Conservation (phyloP, 2,113 vertebrate species). For the Chloroceryle aenea region DNA sequence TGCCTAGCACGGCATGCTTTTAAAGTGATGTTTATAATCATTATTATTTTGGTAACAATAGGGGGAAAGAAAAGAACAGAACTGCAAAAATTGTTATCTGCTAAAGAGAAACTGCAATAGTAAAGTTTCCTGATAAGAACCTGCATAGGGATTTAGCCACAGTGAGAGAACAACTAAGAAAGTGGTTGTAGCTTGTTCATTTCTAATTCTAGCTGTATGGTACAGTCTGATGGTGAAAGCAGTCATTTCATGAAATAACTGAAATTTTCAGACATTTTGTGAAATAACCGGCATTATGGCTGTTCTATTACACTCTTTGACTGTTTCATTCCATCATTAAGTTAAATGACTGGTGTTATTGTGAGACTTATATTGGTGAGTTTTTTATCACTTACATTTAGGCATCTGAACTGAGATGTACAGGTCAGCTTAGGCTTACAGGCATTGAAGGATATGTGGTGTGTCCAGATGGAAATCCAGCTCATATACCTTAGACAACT, state of each 20-base stretch:
- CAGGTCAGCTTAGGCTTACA: neutral
- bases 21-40: constrained; percentile 76
- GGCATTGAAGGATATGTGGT: neutral
- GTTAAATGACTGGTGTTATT: constrained; percentile 42
- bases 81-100: constrained; percentile 42
- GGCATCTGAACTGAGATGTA: neutral
- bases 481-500: neutral
- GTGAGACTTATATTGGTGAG: neutral
- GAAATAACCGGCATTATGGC: constrained; percentile 53
- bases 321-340: constrained; percentile 47
- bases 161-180: neutral
- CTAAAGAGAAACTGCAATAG: constrained; percentile 7
- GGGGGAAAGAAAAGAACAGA: neutral
- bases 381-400: constrained; percentile 31
- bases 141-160: neutral
- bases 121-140: constrained; percentile 42
- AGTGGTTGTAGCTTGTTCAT: neutral
- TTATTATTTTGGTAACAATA: constrained; percentile 71
- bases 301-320: constrained; percentile 32
- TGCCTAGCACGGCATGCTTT: constrained; percentile 61
- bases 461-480: neutral
- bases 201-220: constrained; percentile 53
- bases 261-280: constrained; percentile 53
- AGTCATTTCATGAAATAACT: constrained; percentile 63
- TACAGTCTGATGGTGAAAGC: constrained; percentile 51